Percentiles rank a stretch among this genome's conserved stretches.
These are phyloP conservation scores for Camptogramma bilineatum DNA, from an alignment of 2,888 invertebrate genomes.

Conservation along the genomic window DNA sequence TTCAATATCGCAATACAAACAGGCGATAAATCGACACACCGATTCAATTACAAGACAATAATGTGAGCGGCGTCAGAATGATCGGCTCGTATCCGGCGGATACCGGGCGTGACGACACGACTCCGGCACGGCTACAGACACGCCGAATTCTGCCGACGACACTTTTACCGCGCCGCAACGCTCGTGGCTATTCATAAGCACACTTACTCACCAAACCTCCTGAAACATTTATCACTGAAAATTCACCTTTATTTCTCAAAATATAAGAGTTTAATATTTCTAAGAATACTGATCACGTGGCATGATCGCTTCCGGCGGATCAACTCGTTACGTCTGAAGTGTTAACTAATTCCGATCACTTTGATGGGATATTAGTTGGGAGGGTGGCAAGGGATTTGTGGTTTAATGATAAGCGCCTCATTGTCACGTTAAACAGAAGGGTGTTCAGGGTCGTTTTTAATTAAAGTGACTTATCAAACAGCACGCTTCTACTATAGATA, in stretches of 20 bases:
- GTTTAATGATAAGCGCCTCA: constrained; percentile 38
- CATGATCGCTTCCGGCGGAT: constrained; percentile 70
- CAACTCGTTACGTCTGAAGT: constrained; percentile 68
- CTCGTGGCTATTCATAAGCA: constrained; percentile 45
- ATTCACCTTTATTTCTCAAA: constrained; percentile 16
- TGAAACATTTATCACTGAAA: constrained; percentile 25
- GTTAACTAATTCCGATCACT: constrained; percentile 71
- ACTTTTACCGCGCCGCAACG: constrained; percentile 68
- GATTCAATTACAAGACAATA: constrained; percentile 80
- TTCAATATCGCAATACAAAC: constrained; percentile 42
- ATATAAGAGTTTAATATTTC: constrained; percentile 26
- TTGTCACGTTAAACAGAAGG: constrained; percentile 30
- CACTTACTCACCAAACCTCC: constrained; percentile 29
- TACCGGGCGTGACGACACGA: constrained; percentile 71
- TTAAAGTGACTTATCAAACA: constrained; percentile 5
- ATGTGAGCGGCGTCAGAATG: constrained; percentile 64
- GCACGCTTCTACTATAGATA: neutral
- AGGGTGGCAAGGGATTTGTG: constrained; percentile 48
- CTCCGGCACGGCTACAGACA: constrained; percentile 60
- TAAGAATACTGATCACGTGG: constrained; percentile 37
- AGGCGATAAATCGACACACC: constrained; percentile 74
- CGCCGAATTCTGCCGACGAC: constrained; percentile 76
- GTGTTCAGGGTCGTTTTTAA: constrained; percentile 12
- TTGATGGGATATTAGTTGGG: constrained; percentile 68
- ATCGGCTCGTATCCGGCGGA: constrained; percentile 78